Conservation (phyloP, 2,113 vertebrate species). For the Machaerirhynchus nigripectus region DNA sequence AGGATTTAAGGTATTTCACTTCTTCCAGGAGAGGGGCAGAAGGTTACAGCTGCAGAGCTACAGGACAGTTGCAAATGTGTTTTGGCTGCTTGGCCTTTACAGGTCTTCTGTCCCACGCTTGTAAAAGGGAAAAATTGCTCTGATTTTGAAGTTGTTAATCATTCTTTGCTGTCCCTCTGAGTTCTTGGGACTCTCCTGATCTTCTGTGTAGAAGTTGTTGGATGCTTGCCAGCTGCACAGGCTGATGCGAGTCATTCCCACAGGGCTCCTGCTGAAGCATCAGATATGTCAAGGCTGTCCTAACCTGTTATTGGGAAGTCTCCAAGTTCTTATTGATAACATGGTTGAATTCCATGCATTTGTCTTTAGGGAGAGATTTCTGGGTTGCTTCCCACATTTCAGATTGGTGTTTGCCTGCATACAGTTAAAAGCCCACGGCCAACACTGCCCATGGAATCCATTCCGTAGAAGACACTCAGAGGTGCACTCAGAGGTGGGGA, state of each 20-base stretch:
- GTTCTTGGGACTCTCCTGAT: background rate
- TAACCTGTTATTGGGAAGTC: constrained; percentile 28
- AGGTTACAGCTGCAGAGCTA: background rate
- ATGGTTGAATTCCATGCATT: background rate
- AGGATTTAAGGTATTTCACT: background rate
- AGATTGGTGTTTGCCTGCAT: background rate
- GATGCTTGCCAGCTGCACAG: background rate
- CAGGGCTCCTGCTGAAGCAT: constrained; percentile 35
- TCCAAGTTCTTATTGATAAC: background rate
- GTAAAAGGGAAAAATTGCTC: background rate
- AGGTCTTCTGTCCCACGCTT: background rate
- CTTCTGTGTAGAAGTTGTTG: background rate
- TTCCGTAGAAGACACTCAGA: background rate
- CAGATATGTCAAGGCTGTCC: constrained; percentile 25
- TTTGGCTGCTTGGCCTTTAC: background rate
- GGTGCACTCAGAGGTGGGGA: background rate
- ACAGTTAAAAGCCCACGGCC: background rate
- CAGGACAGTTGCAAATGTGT: background rate
- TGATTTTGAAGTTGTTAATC: background rate
- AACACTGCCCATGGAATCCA: background rate
- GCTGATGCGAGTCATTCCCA: background rate
- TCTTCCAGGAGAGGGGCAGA: background rate
- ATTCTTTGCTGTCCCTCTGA: background rate
- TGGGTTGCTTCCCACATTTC: background rate
- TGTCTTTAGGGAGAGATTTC: background rate